A percentile compares a stretch with the other conserved stretches of the same genome.
Conservation (phyloP, 2,797 vertebrate genomes). For the Pseudopleuronectes americanus region DNA sequence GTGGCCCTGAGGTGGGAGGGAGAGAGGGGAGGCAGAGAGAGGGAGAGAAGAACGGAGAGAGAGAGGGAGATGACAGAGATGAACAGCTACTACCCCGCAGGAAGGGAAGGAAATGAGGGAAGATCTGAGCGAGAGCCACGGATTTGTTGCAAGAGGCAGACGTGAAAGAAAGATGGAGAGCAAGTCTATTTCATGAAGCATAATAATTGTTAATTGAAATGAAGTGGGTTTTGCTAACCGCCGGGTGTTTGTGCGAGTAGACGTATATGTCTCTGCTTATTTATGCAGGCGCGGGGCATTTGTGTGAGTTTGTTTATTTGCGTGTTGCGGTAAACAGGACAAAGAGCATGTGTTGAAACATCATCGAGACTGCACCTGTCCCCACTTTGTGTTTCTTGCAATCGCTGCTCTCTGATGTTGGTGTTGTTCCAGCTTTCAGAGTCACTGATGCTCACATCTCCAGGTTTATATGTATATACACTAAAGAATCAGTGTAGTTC, state of each 20-base stretch:
- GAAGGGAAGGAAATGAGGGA: slow-evolving; percentile 69
- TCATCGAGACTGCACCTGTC: background rate
- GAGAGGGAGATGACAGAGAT: slow-evolving; percentile 73
- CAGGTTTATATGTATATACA: background rate
- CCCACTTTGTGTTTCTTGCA: background rate
- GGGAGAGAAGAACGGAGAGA: slow-evolving; percentile 35
- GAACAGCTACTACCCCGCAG: slow-evolving; percentile 73
- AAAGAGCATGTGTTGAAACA: background rate
- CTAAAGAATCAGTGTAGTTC: no score
- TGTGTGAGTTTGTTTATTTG: slow-evolving; percentile 7
- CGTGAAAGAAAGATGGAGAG: slow-evolving; percentile 38
- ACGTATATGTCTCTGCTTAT: slow-evolving; percentile 27
- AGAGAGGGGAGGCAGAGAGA: slow-evolving; percentile 44
- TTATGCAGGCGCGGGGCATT: slow-evolving; percentile 17
- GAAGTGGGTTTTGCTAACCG: slow-evolving; percentile 49
- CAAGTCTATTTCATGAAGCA: slow-evolving; percentile 51
- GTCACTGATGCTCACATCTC: background rate
- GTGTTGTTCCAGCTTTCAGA: background rate
- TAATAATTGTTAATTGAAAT: slow-evolving; percentile 56
- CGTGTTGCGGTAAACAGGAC: slow-evolving; percentile 13
- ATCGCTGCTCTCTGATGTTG: background rate
- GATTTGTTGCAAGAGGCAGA: slow-evolving; percentile 9
- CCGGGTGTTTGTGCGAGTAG: slow-evolving; percentile 51
- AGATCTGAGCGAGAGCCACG: slow-evolving; percentile 33
- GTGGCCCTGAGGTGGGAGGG: slow-evolving; percentile 78